phyloP scores from a whole-genome alignment of 2,888 invertebrate species.

The Phasia obesa region DNA sequence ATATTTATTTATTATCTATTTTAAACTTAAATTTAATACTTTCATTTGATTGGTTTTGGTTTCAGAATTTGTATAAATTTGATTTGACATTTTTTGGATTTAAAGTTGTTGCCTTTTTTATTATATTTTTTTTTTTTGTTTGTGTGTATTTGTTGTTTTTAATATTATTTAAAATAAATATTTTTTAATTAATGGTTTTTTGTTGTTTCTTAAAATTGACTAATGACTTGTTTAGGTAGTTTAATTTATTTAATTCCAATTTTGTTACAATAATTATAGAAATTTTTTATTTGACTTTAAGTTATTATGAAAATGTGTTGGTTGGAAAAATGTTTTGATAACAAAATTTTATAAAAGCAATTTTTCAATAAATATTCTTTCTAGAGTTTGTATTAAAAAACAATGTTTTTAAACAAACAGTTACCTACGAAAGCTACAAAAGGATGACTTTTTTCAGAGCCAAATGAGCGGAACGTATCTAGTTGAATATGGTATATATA shows the following conservation, averaged over 20 bases:
- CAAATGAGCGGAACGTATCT: no score
- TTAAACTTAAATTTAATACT: slow-evolving; percentile 77
- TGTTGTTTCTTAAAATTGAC: slow-evolving; percentile 72
- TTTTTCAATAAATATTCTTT: no score
- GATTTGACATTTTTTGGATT: slow-evolving; percentile 74
- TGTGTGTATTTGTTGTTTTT: slow-evolving; percentile 24
- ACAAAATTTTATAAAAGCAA: no score
- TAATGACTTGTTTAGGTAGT: slow-evolving; percentile 61
- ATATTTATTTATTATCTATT: slow-evolving; percentile 53
- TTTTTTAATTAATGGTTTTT: background rate
- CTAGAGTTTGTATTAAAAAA: no score
- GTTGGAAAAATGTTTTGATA: background rate
- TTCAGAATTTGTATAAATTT: slow-evolving; percentile 76
- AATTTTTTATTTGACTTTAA: background rate
- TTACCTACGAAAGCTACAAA: no score
- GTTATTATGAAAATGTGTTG: background rate
- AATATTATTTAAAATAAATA: slow-evolving; percentile 22
- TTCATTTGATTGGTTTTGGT: slow-evolving; percentile 80
- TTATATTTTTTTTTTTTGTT: slow-evolving; percentile 59
- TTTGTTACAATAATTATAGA: slow-evolving; percentile 13
- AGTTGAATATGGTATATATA: no score
- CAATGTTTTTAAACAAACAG: no score
- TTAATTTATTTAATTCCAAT: slow-evolving; percentile 23
- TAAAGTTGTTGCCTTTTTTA: slow-evolving; percentile 57
- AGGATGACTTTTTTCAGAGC: no score